Evolutionary conservation across 1,140 invertebrate species (phyloP).

Genomic region (Pseudomyrmex concolor): DNA sequence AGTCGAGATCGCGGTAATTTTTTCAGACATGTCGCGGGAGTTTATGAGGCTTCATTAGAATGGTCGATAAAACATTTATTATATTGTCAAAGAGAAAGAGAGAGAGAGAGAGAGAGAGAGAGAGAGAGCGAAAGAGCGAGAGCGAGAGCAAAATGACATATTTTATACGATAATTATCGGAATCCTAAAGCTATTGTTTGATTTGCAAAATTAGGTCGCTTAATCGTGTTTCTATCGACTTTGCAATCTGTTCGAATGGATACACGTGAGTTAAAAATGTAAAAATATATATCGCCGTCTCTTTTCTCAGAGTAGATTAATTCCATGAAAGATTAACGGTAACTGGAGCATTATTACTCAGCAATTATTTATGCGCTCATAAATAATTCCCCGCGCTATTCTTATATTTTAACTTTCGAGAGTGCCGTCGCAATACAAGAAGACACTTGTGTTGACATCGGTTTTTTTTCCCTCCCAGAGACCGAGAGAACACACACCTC

Average conservation of each 20-base stretch:
- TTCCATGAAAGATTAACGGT: constrained; percentile 32
- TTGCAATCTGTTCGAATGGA: not conserved
- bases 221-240: not conserved
- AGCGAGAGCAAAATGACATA: not conserved
- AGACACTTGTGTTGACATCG: constrained; percentile 35
- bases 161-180: not conserved
- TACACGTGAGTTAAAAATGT: not conserved
- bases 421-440: constrained; percentile 15
- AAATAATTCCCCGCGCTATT: constrained; percentile 53
- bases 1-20: not conserved
- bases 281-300: constrained; percentile 9
- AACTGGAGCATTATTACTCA: constrained; percentile 49
- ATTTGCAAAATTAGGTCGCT: not conserved
- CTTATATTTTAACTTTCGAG: not conserved
- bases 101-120: too few species aligned
- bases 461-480: not conserved
- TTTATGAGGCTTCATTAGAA: not conserved
- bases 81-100: too few species aligned
- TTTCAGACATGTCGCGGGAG: not conserved
- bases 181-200: not conserved
- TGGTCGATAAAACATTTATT: not conserved
- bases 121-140: too few species aligned
- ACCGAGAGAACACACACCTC: not conserved
- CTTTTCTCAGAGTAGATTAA: not conserved
- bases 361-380: constrained; percentile 52